A percentile compares a stretch with the other conserved stretches of the same genome.
Conservation (phyloP, 2,797 vertebrate genomes). For the Tokudaia muenninki region DNA sequence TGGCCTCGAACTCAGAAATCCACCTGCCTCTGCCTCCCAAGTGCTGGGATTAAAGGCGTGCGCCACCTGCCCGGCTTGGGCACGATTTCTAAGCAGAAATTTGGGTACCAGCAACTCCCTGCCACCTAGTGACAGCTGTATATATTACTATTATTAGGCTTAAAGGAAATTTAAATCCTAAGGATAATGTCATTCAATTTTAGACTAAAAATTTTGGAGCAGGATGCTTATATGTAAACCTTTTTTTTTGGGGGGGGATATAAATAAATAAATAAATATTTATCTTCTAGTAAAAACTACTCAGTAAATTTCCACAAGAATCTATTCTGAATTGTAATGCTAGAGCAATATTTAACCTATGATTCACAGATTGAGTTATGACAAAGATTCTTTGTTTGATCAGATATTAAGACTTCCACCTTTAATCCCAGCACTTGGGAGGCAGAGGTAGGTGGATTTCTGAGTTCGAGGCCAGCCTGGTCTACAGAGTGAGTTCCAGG, state of each 20-base stretch:
- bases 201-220: background rate
- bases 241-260: background rate
- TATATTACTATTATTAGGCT: conserved; percentile 19
- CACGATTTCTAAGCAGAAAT: conserved; percentile 13
- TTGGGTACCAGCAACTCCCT: background rate
- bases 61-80: no score
- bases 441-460: no score
- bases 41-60: no score
- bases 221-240: background rate
- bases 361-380: background rate
- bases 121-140: conserved; percentile 65
- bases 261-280: background rate
- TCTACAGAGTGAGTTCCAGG: no score
- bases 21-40: no score
- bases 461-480: no score
- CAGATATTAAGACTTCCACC: background rate
- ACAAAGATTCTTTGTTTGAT: background rate
- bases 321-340: background rate
- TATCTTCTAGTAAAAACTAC: conserved; percentile 25
- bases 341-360: background rate
- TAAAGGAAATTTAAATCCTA: conserved; percentile 31
- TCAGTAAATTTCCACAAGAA: conserved; percentile 28
- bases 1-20: no score
- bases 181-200: background rate
- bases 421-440: no score